Evolutionary conservation across 35 echinoderm and acorn worm species (phyloP), one percentile per base, ranked within the genome.

Genomic region (Lytechinus variegatus): DNA sequence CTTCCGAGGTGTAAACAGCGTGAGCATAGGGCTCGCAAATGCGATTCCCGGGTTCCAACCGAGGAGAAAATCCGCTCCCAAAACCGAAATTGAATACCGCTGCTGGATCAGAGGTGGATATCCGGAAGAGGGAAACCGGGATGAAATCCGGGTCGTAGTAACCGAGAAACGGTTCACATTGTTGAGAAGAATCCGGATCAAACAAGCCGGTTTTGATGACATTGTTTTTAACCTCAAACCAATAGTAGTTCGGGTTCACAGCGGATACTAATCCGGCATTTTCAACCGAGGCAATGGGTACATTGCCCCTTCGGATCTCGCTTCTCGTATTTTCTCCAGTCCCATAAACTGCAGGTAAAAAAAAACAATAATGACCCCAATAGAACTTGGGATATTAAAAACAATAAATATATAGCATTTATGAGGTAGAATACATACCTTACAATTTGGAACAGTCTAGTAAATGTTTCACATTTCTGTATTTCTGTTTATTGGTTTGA

Each of bases 51-150:
- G 66, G 19, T 7, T 79, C 66, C n/a, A 90, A 90, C 88, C n/a
- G 10, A 8, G 88, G 29, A 7, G 28, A 13, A 5, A 10, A 14
- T 93, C 92, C 92, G 53, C 53, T 57, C 10, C 92, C 92, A 24
- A 53, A 93, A 57, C 92, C 53, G 53, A 93, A 93, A 54, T 93
- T 93, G 92, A 93, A 93, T 54, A 28, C 53, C 27, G 92, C 92
- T 16, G 9, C 55, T 10, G 52, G 14, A 56, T 93, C 92, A 27
- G 10, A 10, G 11, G 92, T 57, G 13, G 92, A 93, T 56, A 93
- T 57, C n/a, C 52, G 52, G 53, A 93, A 93, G n/a, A 55, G 53
- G 92, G 92, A 8, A 24, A 93, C 54, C 53, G 10, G 13, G 14
- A 93, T 57, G 92, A 57, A 57, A 9, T 57, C 55, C 28, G 92